Base-by-base conservation (phyloP, 2,888 invertebrate genomes). In the Glaucopsyche alexis region DNA sequence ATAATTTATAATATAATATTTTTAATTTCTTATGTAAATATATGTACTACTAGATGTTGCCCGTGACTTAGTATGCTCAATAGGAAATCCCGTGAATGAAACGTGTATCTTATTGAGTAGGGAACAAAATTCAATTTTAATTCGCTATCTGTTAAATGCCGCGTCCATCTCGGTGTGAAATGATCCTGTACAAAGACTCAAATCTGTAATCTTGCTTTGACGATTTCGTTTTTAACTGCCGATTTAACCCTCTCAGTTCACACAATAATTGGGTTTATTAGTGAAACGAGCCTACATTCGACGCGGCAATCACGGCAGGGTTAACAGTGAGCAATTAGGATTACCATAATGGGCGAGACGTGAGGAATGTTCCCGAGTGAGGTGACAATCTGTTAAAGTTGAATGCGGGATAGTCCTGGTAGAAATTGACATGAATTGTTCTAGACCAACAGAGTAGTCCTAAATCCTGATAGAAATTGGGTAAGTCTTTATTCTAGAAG, bases 311-410 rank as follows among this genome's bases (percentile, higher is more conserved):
- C 47, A 69, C 45, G 47, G 14, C 69, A 69, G 60, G 60, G 69
- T 69, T 69, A 69, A 69, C 69, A 49, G 19, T 13, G 13, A 49
- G 14, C 69, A 2, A 49, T 69, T 29, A 69, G 47, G 14, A 49
- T 69, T 47, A 69, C 69, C 66, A 66, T 66, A 66, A 69, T 49
- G 29, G 45, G 13, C 13, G 29, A 19, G 47, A 69, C 69, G 69
- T 69, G 69, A 69, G 47, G 47, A 69, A 29, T 29, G 45, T n/a
- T 19, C 29, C 55, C 13, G 64, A 65, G 38, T 65, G 29, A 49
- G 69, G 69, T 69, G 47, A 29, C 19, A 47, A 69, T 49, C 14
- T 8, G 19, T 19, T 69, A 4, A 14, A 13, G 49, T 16, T 11
- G 7, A 19, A 67, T 11, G 16, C 45, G 9, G 67, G 45, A 67